phyloP scores from a whole-genome alignment of 2,888 invertebrate species.

The Acrobasis repandana region DNA sequence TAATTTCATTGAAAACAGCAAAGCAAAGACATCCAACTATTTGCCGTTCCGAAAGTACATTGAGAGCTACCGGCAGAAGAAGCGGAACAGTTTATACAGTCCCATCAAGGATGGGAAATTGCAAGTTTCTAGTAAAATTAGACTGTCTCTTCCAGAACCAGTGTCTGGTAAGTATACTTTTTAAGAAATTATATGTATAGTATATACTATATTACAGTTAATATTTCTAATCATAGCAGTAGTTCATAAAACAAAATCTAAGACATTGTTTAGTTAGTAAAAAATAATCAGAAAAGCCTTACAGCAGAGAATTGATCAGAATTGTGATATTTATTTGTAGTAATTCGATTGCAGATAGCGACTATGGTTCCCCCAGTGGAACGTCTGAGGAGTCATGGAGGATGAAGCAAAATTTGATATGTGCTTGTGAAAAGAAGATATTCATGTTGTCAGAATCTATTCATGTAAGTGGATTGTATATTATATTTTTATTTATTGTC shows the following conservation, averaged over 20 bases:
- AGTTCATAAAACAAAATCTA: no score
- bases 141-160: slow-evolving; percentile 60
- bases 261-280: no score
- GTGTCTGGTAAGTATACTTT: slow-evolving; percentile 55
- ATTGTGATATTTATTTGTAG: not conserved
- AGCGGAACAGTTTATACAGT: slow-evolving; percentile 62
- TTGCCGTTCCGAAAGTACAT: slow-evolving; percentile 85
- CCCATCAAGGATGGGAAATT: slow-evolving; percentile 62
- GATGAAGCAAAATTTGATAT: slow-evolving; percentile 74
- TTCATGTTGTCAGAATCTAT: slow-evolving; percentile 76
- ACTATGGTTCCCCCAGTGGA: slow-evolving; percentile 73
- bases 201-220: no score
- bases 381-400: slow-evolving; percentile 79
- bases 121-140: slow-evolving; percentile 62
- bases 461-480: slow-evolving; percentile 54
- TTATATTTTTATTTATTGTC: no score
- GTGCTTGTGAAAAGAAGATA: slow-evolving; percentile 76
- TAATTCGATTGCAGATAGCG: slow-evolving; percentile 60
- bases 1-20: slow-evolving; percentile 72
- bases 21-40: slow-evolving; percentile 80
- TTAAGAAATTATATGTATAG: not conserved
- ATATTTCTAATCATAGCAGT: no score
- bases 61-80: slow-evolving; percentile 70
- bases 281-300: no score
- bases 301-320: no score